phyloP scores from a whole-genome alignment of 2,888 invertebrate species.

The Plagodis pulveraria region DNA sequence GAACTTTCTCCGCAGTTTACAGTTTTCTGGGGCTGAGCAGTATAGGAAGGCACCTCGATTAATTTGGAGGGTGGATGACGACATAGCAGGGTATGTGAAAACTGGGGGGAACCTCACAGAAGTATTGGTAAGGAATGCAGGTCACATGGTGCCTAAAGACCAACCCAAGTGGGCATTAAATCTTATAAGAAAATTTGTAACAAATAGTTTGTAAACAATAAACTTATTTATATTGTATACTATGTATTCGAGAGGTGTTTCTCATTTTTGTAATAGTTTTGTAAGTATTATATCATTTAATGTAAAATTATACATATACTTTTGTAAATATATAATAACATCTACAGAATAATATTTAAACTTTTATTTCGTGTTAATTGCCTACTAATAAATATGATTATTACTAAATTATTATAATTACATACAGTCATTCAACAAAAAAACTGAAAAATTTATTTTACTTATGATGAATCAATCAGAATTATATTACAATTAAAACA shows the following conservation, averaged over 20 bases:
- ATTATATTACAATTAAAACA: too few species aligned
- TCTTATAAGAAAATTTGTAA: slow-evolving; percentile 82
- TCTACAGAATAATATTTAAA: background rate
- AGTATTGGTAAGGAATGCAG: slow-evolving; percentile 89
- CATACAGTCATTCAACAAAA: too few species aligned
- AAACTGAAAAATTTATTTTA: too few species aligned
- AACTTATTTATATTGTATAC: slow-evolving; percentile 18
- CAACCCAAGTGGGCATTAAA: slow-evolving; percentile 85
- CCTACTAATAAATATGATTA: background rate
- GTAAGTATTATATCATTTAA: too few species aligned
- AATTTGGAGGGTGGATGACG: slow-evolving; percentile 87
- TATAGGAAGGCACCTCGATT: slow-evolving; percentile 86
- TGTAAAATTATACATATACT: too few species aligned
- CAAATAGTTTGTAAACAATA: slow-evolving; percentile 39
- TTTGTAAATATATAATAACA: too few species aligned
- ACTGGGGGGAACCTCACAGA: slow-evolving; percentile 89
- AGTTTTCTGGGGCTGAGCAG: slow-evolving; percentile 86
- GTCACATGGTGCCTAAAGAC: slow-evolving; percentile 89
- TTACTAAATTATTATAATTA: background rate
- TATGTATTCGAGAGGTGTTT: background rate
- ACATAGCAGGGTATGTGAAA: slow-evolving; percentile 91
- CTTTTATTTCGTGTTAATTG: background rate
- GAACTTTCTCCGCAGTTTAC: slow-evolving; percentile 88
- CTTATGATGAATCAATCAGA: too few species aligned
- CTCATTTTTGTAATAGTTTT: too few species aligned